These are phyloP conservation scores for Limnephilus auricula DNA, from an alignment of 2,888 invertebrate species.

Conservation along the genomic window DNA sequence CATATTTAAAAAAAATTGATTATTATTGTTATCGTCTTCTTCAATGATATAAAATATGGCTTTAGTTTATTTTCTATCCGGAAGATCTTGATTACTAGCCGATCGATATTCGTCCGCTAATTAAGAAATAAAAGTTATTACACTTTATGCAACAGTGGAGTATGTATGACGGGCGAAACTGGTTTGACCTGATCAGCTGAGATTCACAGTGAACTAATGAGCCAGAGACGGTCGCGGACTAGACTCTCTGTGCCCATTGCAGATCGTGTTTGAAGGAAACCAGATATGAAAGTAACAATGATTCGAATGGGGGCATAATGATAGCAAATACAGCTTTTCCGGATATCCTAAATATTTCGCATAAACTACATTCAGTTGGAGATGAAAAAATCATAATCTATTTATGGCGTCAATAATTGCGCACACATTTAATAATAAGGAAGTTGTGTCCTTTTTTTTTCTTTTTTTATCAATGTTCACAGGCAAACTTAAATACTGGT, in stretches of 20 bases:
- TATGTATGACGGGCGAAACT: not conserved
- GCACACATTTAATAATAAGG: too few species aligned
- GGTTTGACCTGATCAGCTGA: not conserved
- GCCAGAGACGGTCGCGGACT: not conserved
- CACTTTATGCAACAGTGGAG: not conserved
- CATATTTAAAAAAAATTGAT: too few species aligned
- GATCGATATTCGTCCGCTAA: not conserved
- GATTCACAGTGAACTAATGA: constrained; percentile 5
- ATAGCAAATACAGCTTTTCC: not conserved
- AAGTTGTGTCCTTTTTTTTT: too few species aligned
- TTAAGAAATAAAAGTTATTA: constrained; percentile 21
- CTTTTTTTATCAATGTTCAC: too few species aligned
- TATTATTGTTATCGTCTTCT: too few species aligned
- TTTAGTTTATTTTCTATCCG: not conserved
- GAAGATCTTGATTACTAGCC: not conserved
- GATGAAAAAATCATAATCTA: not conserved
- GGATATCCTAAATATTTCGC: not conserved
- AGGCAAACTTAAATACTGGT: too few species aligned
- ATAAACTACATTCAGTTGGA: not conserved
- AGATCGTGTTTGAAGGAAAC: constrained; percentile 29
- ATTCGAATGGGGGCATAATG: not conserved
- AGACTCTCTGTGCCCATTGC: constrained; percentile 19
- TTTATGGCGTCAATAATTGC: not conserved
- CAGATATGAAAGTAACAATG: constrained; percentile 37
- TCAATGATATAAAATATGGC: too few species aligned